Evolutionary conservation across 1,140 invertebrate species (phyloP), one percentile per base, ranked within the genome.

Genomic region (Periplaneta americana): DNA sequence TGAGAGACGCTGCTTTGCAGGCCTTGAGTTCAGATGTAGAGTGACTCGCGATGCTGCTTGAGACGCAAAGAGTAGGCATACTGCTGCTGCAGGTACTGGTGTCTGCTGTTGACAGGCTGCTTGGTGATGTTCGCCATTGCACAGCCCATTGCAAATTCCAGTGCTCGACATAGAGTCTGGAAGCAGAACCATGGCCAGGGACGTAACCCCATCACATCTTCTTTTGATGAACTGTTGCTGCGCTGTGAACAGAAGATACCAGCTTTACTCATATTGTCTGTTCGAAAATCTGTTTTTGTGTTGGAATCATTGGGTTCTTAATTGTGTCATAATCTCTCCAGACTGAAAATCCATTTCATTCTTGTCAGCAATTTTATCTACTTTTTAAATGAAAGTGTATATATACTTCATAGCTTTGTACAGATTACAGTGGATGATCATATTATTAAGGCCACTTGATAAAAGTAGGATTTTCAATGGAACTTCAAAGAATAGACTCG

Each of bases 121-220:
- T 91, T 91, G n/a, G 91, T 92, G 82, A 92, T 90, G 85, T 91
- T 91, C 17, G 91, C 91, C 89, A 93, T 91, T 5, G 89, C 88
- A 80, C 88, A 91, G 17, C 90, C 91, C 90, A 92, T 92, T 33
- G 87, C 86, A 22, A 92, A 85, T 85, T 92, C 91, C 15, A 91
- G 82, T 31, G 84, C 85, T 57, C 91, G 87, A 82, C 88, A 90
- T 0, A 91, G 33, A 4, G 91, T 92, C 85, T 92, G 90, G 81
- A 91, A 91, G 11, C 88, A 83, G n/a, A 92, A 87, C 91, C 91
- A 92, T 0, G 89, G 89, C 88, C 87, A 90, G 10, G 88, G 87
- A 34, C 84, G 84, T 15, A 48, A 78, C 76, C 80, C 74, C 33
- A 5, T 37, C 3, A 15, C 13, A 18, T 48, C 39, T 8, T 48